A percentile compares a stretch with the other conserved stretches of the same genome.
These are phyloP conservation scores for Poecilia gillii DNA, from an alignment of 2,797 vertebrate species.

Conservation along the genomic window DNA sequence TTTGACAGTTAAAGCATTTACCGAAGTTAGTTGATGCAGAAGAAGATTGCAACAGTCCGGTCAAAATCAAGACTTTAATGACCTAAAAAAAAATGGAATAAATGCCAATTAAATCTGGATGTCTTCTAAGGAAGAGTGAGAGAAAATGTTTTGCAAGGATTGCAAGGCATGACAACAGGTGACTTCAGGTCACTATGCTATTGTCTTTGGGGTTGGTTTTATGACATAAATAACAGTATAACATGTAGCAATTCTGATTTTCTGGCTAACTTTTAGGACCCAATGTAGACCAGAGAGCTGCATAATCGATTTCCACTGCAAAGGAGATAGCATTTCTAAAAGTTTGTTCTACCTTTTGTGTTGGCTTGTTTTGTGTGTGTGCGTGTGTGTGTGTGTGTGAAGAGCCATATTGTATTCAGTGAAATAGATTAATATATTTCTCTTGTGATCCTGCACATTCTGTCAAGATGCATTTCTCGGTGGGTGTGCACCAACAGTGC, in stretches of 20 bases:
- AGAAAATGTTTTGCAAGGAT: not conserved
- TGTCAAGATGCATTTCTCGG: conserved; percentile 43
- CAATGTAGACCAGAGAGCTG: not conserved
- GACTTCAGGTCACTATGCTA: not conserved
- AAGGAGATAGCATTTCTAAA: not conserved
- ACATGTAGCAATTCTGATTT: not conserved
- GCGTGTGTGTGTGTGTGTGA: not conserved
- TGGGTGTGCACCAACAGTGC: conserved; percentile 41
- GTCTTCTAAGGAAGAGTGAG: not conserved
- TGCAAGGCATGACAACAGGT: not conserved
- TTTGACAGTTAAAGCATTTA: not conserved
- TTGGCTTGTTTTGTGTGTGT: too few species aligned
- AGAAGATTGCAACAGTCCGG: not conserved
- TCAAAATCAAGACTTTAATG: not conserved
- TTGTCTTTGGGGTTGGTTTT: not conserved
- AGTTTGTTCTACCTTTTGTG: not conserved
- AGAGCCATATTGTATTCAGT: not conserved
- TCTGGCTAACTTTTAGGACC: not conserved
- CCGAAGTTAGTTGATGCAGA: too few species aligned
- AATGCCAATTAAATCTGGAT: not conserved
- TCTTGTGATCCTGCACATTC: not conserved
- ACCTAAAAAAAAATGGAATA: not conserved
- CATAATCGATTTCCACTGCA: not conserved
- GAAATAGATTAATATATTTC: conserved; percentile 9
- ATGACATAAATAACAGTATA: not conserved